Conservation (phyloP, 2,888 invertebrate genomes). For the Pyrrhosoma nymphula region DNA sequence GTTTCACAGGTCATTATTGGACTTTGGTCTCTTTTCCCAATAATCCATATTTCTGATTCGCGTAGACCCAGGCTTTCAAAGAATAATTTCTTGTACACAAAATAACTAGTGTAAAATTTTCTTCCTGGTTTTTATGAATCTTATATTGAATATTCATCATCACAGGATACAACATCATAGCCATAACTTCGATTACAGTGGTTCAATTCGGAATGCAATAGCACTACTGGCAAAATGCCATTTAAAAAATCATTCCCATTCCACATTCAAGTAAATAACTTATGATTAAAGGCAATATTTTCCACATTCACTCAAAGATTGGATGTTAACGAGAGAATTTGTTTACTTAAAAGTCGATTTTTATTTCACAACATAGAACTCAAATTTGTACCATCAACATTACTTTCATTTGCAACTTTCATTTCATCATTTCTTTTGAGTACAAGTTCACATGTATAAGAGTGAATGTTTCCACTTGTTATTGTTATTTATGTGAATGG, state of each 20-base stretch:
- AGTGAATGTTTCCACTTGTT: constrained; percentile 13
- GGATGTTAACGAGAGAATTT: neutral
- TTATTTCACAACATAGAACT: neutral
- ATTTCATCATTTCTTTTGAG: neutral
- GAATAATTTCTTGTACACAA: too few species aligned
- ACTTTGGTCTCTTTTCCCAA: too few species aligned
- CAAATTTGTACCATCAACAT: constrained; percentile 18
- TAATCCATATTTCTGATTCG: too few species aligned
- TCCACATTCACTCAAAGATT: neutral
- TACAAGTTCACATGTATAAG: neutral
- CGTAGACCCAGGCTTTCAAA: too few species aligned
- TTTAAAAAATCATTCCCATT: constrained; percentile 24
- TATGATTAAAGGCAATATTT: neutral
- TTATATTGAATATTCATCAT: constrained; percentile 47
- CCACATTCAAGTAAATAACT: constrained; percentile 14
- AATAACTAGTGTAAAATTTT: too few species aligned
- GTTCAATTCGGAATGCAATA: constrained; percentile 52
- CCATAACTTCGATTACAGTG: constrained; percentile 54
- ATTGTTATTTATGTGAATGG: constrained; percentile 78
- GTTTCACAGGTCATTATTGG: too few species aligned
- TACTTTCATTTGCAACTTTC: neutral
- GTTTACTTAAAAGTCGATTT: neutral
- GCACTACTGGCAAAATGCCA: constrained; percentile 45
- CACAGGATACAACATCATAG: constrained; percentile 47
- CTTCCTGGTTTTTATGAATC: too few species aligned